A percentile compares a stretch with the other conserved stretches of the same genome.
These are phyloP conservation scores for Blastomussa wellsi DNA, from an alignment of 92 coral and sea anemone genomes.

Conservation along the genomic window DNA sequence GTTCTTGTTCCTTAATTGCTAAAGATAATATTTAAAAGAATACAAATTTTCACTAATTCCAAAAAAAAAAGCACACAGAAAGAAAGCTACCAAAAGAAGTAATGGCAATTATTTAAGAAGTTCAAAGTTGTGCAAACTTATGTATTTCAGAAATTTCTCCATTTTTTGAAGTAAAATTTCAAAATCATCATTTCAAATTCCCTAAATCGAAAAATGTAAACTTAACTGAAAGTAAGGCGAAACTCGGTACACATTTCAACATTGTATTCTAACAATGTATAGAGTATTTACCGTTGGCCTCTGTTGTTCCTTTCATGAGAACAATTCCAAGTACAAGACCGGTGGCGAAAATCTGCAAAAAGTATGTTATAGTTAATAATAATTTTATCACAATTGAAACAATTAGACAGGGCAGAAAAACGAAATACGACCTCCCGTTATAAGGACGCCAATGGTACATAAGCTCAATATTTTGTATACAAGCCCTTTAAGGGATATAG, in stretches of 20 bases:
- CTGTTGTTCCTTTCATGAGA: neutral
- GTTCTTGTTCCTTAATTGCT: neutral
- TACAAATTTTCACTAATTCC: too few species aligned
- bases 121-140: neutral
- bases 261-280: neutral
- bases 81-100: neutral
- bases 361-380: neutral
- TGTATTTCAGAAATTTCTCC: neutral
- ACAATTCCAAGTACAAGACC: neutral
- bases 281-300: neutral
- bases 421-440: too few species aligned
- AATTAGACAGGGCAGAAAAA: too few species aligned
- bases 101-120: neutral
- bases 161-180: neutral
- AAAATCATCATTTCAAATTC: neutral
- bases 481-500: too few species aligned
- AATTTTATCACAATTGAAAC: too few species aligned
- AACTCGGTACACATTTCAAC: neutral
- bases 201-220: neutral
- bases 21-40: neutral
- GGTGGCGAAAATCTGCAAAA: slow-evolving; percentile 11
- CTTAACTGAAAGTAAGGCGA: neutral
- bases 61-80: too few species aligned
- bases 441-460: too few species aligned
- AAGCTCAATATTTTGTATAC: too few species aligned